Conservation (phyloP, 2,797 vertebrate species). For the Myotis myotis region DNA sequence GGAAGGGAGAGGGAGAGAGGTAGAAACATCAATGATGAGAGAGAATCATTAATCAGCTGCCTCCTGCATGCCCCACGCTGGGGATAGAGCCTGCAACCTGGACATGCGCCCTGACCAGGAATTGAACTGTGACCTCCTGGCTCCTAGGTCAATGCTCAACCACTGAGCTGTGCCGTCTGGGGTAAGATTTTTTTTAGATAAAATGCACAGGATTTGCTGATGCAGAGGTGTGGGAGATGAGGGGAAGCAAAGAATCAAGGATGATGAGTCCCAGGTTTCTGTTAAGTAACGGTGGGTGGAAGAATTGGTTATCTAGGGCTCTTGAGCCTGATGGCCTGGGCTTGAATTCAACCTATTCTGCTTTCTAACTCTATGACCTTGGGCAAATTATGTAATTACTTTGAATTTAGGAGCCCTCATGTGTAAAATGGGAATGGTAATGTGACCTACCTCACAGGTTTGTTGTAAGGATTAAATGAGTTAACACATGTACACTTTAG, state of each 20-base stretch:
- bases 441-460: not conserved
- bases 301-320: not conserved
- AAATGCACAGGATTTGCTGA: not conserved
- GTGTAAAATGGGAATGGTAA: conserved; percentile 1
- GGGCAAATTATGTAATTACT: not conserved
- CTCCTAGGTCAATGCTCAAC: too few species aligned
- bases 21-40: too few species aligned
- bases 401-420: not conserved
- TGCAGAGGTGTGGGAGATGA: not conserved
- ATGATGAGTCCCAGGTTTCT: conserved; percentile 1
- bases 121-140: too few species aligned
- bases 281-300: not conserved
- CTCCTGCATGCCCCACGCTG: too few species aligned
- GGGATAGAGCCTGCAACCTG: too few species aligned
- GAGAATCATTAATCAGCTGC: too few species aligned
- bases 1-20: too few species aligned
- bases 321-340: not conserved
- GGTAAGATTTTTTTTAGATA: not conserved
- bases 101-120: too few species aligned
- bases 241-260: not conserved
- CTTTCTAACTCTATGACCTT: not conserved
- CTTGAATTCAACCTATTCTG: not conserved
- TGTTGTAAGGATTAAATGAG: not conserved
- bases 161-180: too few species aligned
- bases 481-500: not conserved